A percentile compares a stretch with the other conserved stretches of the same genome.
Evolutionary conservation across 2,888 invertebrate genomes (phyloP).

Genomic region (Erebia ligea): DNA sequence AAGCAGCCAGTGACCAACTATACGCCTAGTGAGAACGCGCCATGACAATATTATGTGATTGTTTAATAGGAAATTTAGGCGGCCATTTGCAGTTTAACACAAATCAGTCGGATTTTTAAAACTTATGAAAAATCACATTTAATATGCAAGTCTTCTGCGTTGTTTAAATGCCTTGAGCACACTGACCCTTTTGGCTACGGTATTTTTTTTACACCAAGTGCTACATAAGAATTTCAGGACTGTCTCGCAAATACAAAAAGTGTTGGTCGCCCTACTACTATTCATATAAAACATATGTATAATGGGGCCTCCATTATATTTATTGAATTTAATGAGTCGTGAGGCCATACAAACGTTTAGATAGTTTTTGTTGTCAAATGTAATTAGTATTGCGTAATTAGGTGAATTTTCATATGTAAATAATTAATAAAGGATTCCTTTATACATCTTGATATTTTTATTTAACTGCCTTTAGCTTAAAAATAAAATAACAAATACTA

Average conservation of each 20-base stretch:
- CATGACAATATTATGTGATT: background rate
- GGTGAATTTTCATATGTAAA: conserved; percentile 82
- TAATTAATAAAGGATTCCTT: conserved; percentile 76
- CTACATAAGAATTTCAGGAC: background rate
- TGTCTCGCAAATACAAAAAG: background rate
- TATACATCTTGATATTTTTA: conserved; percentile 50
- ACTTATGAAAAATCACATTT: background rate
- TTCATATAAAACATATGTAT: background rate
- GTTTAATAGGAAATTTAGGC: conserved; percentile 3
- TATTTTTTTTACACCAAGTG: no score
- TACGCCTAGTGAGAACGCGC: background rate
- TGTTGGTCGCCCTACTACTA: conserved; percentile 10
- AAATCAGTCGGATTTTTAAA: background rate
- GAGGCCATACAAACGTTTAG: conserved; percentile 61
- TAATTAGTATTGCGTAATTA: conserved; percentile 65
- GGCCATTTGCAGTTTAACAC: background rate
- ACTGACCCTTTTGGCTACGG: no score
- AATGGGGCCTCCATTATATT: conserved; percentile 17
- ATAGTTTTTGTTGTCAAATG: conserved; percentile 78
- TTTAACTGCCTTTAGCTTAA: background rate
- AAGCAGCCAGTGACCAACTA: background rate
- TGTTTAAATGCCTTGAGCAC: background rate
- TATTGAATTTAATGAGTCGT: conserved; percentile 37
- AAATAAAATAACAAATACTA: background rate
- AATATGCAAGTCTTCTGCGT: background rate